Evolutionary conservation across 1,140 invertebrate genomes (phyloP).

Genomic region (Drosophila auraria): DNA sequence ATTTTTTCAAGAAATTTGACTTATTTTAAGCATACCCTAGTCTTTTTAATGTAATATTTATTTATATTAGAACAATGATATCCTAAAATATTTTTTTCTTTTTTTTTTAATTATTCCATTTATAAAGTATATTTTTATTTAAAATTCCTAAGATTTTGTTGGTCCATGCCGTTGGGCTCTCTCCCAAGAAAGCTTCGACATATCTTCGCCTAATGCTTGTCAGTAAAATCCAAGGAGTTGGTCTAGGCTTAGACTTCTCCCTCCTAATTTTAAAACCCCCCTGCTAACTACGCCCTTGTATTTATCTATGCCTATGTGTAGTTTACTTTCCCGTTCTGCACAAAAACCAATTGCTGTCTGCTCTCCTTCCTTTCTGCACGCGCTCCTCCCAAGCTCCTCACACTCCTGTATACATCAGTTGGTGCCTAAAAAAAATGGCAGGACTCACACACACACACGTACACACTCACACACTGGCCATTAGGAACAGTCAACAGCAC

Average conservation of each 20-base stretch:
- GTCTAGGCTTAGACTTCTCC: neutral
- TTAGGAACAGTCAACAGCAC: slow-evolving; percentile 78
- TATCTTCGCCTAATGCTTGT: no score
- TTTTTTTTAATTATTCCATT: no score
- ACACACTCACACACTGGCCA: slow-evolving; percentile 37
- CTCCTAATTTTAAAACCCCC: neutral
- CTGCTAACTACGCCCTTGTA: slow-evolving; percentile 35
- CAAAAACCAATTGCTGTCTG: slow-evolving; percentile 64
- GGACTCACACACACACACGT: slow-evolving; percentile 20
- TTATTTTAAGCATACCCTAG: no score
- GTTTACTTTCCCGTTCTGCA: slow-evolving; percentile 42
- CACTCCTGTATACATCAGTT: slow-evolving; percentile 34
- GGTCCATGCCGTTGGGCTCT: no score
- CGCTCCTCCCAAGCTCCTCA: neutral
- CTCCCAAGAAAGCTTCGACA: no score
- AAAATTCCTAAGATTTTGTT: no score
- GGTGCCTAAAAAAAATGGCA: slow-evolving; percentile 53
- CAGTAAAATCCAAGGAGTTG: neutral
- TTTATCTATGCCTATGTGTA: slow-evolving; percentile 75
- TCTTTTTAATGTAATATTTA: no score
- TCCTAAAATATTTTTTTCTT: no score
- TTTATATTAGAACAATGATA: no score
- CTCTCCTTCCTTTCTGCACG: slow-evolving; percentile 31
- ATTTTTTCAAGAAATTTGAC: no score
- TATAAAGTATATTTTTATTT: no score